Evolutionary conservation across 2,113 vertebrate genomes (phyloP).

Genomic region (Tragelaphus buxtoni): DNA sequence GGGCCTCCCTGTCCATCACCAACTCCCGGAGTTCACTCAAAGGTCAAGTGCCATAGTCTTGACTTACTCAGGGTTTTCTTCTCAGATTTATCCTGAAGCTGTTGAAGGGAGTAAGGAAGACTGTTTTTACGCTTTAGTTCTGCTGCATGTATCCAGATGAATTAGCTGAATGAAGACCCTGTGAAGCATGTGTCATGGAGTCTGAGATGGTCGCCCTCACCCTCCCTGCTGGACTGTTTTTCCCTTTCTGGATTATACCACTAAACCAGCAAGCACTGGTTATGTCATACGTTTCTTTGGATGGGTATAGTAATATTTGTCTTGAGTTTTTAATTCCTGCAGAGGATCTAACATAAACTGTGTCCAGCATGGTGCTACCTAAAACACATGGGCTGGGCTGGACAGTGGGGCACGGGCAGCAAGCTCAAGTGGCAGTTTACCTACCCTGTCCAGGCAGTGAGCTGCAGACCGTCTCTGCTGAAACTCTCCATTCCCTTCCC

Average conservation of each 20-base stretch:
- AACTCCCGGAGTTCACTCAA: too few species aligned
- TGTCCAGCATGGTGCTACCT: constrained; percentile 68
- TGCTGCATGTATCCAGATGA: constrained; percentile 47
- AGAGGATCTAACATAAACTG: constrained; percentile 71
- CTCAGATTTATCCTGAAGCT: neutral
- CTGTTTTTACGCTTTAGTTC: neutral
- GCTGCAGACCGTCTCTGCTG: constrained; percentile 80
- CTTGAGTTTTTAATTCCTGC: constrained; percentile 73
- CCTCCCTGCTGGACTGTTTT: neutral
- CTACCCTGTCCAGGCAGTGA: constrained; percentile 77
- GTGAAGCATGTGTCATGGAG: neutral
- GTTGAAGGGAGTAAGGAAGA: neutral
- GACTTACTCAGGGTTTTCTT: neutral
- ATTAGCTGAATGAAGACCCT: neutral
- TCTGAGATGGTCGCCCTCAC: neutral
- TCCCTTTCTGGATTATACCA: constrained; percentile 59
- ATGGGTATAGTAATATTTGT: constrained; percentile 74
- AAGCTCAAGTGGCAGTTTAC: constrained; percentile 77
- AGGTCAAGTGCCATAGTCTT: neutral
- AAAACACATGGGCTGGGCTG: constrained; percentile 5
- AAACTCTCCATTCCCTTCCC: constrained; percentile 77
- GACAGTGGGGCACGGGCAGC: constrained; percentile 75
- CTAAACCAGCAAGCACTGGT: constrained; percentile 72
- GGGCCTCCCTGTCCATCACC: too few species aligned
- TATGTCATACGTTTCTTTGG: constrained; percentile 77